Percentiles rank a stretch among this genome's conserved stretches.
Evolutionary conservation across 2,888 invertebrate species (phyloP).

Genomic region (Athripsodes cinereus): DNA sequence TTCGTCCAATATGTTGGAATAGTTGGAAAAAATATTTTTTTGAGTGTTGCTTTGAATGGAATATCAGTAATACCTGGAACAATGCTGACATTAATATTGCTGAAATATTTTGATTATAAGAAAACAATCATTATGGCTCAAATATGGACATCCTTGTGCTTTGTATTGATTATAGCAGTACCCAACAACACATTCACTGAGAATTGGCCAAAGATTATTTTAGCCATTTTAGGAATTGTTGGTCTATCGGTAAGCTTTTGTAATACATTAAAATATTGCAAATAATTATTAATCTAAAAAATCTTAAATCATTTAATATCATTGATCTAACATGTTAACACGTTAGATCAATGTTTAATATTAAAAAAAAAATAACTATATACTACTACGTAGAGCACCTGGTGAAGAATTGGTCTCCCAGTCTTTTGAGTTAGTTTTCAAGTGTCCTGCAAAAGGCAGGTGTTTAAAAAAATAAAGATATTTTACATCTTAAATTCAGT

Average conservation of each 20-base stretch:
- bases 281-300: too few species aligned
- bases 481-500: too few species aligned
- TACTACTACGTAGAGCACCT: too few species aligned
- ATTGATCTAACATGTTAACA: too few species aligned
- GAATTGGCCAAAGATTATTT: constrained; percentile 52
- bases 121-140: constrained; percentile 46
- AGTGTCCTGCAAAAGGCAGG: too few species aligned
- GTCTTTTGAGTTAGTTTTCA: too few species aligned
- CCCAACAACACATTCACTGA: constrained; percentile 40
- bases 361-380: too few species aligned
- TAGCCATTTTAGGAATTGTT: constrained; percentile 59
- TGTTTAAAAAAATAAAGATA: too few species aligned
- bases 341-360: too few species aligned
- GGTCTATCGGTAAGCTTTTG: constrained; percentile 60
- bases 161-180: constrained; percentile 44
- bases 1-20: constrained; percentile 55
- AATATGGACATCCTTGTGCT: constrained; percentile 44
- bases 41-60: constrained; percentile 49
- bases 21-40: constrained; percentile 49
- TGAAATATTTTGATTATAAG: constrained; percentile 47
- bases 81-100: constrained; percentile 45
- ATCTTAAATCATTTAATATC: neutral
- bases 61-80: constrained; percentile 51
- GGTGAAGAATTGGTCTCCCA: too few species aligned
- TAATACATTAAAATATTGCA: too few species aligned